These are phyloP conservation scores for Syrphus vitripennis DNA, from an alignment of 2,888 invertebrate genomes.

Conservation along the genomic window DNA sequence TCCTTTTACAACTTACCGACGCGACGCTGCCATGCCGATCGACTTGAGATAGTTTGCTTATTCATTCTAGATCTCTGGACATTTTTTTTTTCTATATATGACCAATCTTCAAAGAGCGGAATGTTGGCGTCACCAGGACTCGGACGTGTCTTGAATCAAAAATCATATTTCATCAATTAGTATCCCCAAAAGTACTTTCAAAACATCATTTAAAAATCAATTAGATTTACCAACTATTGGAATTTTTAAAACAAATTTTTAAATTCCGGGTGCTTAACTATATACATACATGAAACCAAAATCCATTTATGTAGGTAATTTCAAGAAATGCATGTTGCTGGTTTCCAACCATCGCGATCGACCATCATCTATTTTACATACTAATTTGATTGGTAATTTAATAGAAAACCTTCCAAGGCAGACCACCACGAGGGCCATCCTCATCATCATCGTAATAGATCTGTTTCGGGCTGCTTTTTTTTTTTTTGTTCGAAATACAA, in stretches of 20 bases:
- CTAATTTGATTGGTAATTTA: constrained; percentile 40
- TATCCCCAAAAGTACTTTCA: constrained; percentile 41
- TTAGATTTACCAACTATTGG: constrained; percentile 33
- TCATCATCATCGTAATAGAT: constrained; percentile 32
- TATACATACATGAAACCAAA: constrained; percentile 5
- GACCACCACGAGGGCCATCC: constrained; percentile 47
- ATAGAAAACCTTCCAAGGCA: constrained; percentile 1
- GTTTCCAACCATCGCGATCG: not conserved
- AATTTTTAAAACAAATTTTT: constrained; percentile 18
- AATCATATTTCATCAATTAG: constrained; percentile 26
- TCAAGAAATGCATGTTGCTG: constrained; percentile 34
- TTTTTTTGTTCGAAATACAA: not conserved
- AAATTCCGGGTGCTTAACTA: constrained; percentile 60
- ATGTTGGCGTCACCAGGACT: constrained; percentile 66
- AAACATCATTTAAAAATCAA: constrained; percentile 63
- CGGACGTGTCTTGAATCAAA: constrained; percentile 55
- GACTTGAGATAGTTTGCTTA: constrained; percentile 1
- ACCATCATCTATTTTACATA: constrained; percentile 62
- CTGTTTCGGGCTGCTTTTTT: constrained; percentile 25
- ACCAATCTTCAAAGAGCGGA: constrained; percentile 23
- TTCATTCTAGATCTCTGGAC: constrained; percentile 13
- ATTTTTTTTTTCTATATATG: not conserved
- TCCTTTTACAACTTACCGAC: constrained; percentile 43
- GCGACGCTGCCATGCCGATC: not conserved
- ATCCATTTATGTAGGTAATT: not conserved